A percentile compares a stretch with the other conserved stretches of the same genome.
Evolutionary conservation across 2,797 vertebrate species (phyloP).

Genomic region (Sebastes elongatus): DNA sequence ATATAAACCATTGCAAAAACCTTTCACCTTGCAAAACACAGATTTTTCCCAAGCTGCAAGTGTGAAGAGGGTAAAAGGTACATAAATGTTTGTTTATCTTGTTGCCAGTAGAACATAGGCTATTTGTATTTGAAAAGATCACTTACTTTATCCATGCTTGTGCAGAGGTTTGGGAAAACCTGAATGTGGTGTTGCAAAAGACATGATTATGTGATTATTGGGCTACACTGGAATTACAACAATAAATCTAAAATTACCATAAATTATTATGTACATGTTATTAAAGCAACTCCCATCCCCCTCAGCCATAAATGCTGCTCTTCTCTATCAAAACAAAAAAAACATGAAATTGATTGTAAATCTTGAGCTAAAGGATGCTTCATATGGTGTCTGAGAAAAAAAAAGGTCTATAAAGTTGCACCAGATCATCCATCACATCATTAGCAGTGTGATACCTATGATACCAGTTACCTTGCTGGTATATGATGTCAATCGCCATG

Average conservation of each 20-base stretch:
- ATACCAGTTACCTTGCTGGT: too few relatives aligned
- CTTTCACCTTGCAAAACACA: background rate
- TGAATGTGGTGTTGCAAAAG: background rate
- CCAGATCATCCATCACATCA: background rate
- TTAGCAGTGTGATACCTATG: too few relatives aligned
- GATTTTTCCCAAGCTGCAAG: background rate
- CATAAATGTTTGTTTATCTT: background rate
- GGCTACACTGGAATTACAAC: background rate
- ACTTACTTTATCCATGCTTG: background rate
- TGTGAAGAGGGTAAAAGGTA: background rate
- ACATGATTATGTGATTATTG: background rate
- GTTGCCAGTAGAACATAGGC: background rate
- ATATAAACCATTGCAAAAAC: background rate
- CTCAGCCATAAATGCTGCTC: background rate
- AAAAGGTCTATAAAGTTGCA: background rate
- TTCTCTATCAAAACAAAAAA: background rate
- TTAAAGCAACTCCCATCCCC: background rate
- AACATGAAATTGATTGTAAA: background rate
- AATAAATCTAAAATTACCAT: background rate
- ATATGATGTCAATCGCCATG: too few relatives aligned
- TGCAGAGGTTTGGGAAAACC: background rate
- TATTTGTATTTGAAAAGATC: background rate
- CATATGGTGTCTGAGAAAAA: background rate
- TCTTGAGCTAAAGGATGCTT: background rate
- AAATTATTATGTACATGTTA: background rate